phyloP scores from a whole-genome alignment of 2,797 vertebrate species.

The Trichosurus vulpecula region DNA sequence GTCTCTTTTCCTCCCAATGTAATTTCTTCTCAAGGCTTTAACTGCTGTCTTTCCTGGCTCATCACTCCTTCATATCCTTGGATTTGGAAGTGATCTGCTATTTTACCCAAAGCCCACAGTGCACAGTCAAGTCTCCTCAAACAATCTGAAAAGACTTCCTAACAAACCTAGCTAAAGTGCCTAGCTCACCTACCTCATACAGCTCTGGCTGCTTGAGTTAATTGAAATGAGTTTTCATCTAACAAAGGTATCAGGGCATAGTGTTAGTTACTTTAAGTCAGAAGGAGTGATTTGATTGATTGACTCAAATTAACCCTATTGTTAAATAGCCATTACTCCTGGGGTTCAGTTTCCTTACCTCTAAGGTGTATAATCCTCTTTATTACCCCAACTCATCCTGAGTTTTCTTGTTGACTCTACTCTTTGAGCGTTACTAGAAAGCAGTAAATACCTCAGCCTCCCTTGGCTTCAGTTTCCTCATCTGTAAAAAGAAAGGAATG shows the following conservation, averaged over 20 bases:
- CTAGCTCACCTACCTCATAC: not conserved
- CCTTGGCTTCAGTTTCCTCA: not conserved
- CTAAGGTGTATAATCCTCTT: not conserved
- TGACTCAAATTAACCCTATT: not conserved
- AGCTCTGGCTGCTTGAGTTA: not conserved
- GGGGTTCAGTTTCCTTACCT: not conserved
- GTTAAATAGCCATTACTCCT: not conserved
- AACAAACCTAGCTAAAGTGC: not conserved
- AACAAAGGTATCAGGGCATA: not conserved
- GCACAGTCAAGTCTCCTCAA: not conserved
- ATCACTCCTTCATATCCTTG: not conserved
- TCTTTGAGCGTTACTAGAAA: not conserved
- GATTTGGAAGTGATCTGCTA: not conserved
- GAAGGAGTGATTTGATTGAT: not conserved
- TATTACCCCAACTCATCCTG: not conserved
- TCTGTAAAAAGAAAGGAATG: not conserved
- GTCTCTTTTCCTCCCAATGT: not conserved
- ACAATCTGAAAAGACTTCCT: not conserved
- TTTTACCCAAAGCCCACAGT: not conserved
- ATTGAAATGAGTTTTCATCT: not conserved
- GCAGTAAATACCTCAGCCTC: not conserved
- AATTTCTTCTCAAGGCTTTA: not conserved
- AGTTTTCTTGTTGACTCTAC: not conserved
- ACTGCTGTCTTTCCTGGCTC: not conserved
- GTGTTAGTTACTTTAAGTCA: not conserved